Evolutionary conservation across 2,888 invertebrate species (phyloP), one percentile per base, ranked within the genome.

Genomic region (Xylophagus ater): DNA sequence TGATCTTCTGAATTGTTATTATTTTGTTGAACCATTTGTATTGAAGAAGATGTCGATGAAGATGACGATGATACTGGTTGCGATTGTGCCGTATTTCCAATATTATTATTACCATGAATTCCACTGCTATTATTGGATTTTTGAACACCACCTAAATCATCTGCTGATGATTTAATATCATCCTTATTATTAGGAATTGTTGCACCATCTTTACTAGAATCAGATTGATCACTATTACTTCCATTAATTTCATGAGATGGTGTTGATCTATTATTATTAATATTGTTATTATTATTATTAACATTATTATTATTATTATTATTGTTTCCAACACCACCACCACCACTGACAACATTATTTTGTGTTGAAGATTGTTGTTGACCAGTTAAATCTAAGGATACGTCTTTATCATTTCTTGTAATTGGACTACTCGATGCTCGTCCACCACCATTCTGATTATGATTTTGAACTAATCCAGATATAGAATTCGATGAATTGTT

Each of bases 381-480:
- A 18, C 46, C 47, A 3, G 61, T 63, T 26, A 63, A 45, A 48
- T 63, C 64, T n/a, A 63, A 47, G 2, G 62, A 60, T 10, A 57
- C 54, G 35, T 63, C 62, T 34, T 60, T 60, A 7, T 40, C 10
- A 38, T 41, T 35, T 51, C 44, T 34, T 47, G 51, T 24, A 19
- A 37, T 42, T 1, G 62, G 62, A 39, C 59, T 62, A 33, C 54
- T 53, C 3, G 57, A 55, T 3, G 59, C 45, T 5, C 59, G 53
- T 1, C 54, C 54, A 23, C 31, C 14, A 8, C 28, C 28, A 18
- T 36, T 40, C 14, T 44, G 44, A 18, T 35, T 37, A 14, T 20
- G 25, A n/a, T n/a, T n/a, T n/a, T n/a, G n/a, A n/a, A n/a, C n/a
- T n/a, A n/a, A n/a, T n/a, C n/a, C n/a, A n/a, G n/a, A n/a, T n/a